A percentile compares a stretch with the other conserved stretches of the same genome.
These are phyloP conservation scores for Petaurus breviceps DNA, from an alignment of 2,113 vertebrate genomes.

Conservation along the genomic window DNA sequence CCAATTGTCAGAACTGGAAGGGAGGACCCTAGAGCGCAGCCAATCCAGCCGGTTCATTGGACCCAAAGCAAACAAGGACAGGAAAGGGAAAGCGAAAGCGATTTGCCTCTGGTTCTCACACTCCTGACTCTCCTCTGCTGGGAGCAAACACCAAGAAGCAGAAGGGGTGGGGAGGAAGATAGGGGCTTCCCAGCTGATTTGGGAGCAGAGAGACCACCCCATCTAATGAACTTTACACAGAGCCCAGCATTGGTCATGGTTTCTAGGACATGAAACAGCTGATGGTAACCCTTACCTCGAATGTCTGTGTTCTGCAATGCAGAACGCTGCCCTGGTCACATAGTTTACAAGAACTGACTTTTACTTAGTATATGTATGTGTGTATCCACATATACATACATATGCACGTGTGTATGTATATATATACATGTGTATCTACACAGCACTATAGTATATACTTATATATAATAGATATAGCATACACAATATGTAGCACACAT, in stretches of 20 bases:
- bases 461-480: background rate
- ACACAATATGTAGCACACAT: too few relatives aligned
- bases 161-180: too few relatives aligned
- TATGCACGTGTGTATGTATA: too few relatives aligned
- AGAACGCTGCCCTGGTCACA: background rate
- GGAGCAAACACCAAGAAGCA: fast-evolving
- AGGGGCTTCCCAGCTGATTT: background rate
- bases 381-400: background rate
- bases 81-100: background rate
- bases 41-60: background rate
- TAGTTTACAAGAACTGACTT: background rate
- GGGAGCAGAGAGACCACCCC: background rate
- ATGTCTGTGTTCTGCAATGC: too few relatives aligned
- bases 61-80: background rate
- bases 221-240: background rate
- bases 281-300: background rate
- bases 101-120: background rate
- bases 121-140: background rate
- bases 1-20: background rate
- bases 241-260: background rate
- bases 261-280: too few relatives aligned
- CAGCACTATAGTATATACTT: background rate
- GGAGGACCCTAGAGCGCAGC: background rate
- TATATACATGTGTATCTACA: background rate
- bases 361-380: background rate